These are phyloP conservation scores for Myxocyprinus asiaticus DNA, from an alignment of 2,113 vertebrate genomes.

Conservation along the genomic window DNA sequence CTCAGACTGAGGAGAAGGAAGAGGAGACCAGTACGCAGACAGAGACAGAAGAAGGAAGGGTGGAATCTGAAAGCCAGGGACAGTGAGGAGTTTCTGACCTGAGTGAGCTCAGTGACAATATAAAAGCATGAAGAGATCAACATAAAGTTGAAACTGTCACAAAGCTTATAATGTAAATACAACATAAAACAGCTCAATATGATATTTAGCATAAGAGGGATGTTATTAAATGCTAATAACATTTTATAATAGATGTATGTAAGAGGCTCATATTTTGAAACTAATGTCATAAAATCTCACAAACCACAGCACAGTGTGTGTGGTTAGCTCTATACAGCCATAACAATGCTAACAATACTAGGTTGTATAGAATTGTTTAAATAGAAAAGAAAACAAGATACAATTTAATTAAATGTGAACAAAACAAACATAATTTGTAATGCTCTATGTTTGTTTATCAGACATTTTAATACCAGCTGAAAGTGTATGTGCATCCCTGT, in stretches of 20 bases:
- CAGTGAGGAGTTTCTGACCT: conserved; percentile 29
- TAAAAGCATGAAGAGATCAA: not conserved
- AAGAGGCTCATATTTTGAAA: not conserved
- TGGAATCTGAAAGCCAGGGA: conserved; percentile 60
- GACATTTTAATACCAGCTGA: not conserved
- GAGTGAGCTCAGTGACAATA: not conserved
- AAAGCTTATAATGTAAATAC: conserved; percentile 2
- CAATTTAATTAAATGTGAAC: not conserved
- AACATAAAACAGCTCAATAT: not conserved
- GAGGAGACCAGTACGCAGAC: conserved; percentile 32
- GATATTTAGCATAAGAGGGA: not conserved
- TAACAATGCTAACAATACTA: not conserved
- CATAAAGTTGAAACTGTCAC: not conserved
- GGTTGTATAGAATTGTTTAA: conserved; percentile 4
- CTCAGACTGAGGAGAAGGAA: conserved; percentile 54
- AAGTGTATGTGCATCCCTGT: not conserved
- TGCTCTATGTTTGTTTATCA: not conserved
- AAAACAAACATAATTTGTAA: not conserved
- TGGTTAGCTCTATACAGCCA: too few species aligned
- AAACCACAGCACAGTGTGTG: not conserved
- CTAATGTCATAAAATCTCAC: not conserved
- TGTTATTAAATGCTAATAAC: not conserved
- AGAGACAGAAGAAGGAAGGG: conserved; percentile 48
- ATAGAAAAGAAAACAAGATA: not conserved
- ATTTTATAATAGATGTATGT: too few species aligned